These are phyloP conservation scores for Lissocephala sabroskyi DNA, from an alignment of 2,888 invertebrate genomes.

Conservation along the genomic window DNA sequence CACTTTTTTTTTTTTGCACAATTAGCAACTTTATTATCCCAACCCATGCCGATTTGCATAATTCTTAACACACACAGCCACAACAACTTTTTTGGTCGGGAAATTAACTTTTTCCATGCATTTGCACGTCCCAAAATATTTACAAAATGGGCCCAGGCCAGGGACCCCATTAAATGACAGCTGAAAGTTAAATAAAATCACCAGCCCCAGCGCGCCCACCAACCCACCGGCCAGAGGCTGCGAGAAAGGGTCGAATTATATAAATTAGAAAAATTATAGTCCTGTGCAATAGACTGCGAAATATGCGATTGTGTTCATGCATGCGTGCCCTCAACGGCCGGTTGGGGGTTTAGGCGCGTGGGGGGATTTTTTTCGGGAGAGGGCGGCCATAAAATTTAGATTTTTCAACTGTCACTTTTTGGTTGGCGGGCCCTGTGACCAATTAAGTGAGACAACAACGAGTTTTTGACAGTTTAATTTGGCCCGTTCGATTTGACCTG, in stretches of 20 bases:
- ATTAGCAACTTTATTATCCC: slow-evolving; percentile 42
- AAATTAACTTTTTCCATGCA: slow-evolving; percentile 25
- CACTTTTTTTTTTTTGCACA: slow-evolving; percentile 26
- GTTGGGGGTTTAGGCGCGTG: too few relatives aligned
- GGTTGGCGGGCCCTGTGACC: slow-evolving; percentile 11
- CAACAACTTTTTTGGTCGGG: slow-evolving; percentile 13
- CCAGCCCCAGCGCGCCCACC: not conserved
- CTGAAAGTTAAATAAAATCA: slow-evolving; percentile 5
- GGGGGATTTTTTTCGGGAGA: too few relatives aligned
- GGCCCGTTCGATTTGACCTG: too few relatives aligned
- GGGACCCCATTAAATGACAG: slow-evolving; percentile 9
- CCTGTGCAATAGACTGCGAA: too few relatives aligned
- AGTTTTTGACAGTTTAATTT: slow-evolving; percentile 37
- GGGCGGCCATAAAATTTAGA: too few relatives aligned
- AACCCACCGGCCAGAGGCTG: too few relatives aligned
- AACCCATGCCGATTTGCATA: slow-evolving; percentile 34
- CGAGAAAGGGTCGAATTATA: too few relatives aligned
- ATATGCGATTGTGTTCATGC: too few relatives aligned
- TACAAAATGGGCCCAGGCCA: slow-evolving; percentile 2
- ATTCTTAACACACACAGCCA: slow-evolving; percentile 16
- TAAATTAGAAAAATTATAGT: too few relatives aligned
- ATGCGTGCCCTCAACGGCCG: too few relatives aligned
- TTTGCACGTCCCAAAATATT: slow-evolving; percentile 32
- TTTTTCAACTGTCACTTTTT: not conserved
- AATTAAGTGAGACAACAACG: slow-evolving; percentile 35